These are phyloP conservation scores for Chaetodon trifasciatus DNA, from an alignment of 2,797 vertebrate species.

Conservation along the genomic window DNA sequence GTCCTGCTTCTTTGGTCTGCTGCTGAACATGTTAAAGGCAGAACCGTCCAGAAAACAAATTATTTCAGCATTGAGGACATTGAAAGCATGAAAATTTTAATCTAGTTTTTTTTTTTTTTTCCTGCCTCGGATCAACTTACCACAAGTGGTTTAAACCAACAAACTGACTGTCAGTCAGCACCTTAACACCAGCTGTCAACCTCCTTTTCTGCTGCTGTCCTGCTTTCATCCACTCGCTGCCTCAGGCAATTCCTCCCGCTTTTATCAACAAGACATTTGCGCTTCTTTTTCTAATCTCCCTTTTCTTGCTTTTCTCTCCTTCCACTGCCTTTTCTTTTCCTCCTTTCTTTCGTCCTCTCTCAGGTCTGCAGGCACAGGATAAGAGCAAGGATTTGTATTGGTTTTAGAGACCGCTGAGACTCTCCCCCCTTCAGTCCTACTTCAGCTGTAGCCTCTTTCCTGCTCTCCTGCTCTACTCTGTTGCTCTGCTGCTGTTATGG, in stretches of 20 bases:
- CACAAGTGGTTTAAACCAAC: constrained; percentile 62
- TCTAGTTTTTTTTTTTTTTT: background rate
- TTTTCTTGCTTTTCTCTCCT: constrained; percentile 61
- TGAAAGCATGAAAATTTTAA: constrained; percentile 38
- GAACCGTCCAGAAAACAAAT: background rate
- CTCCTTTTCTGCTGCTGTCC: constrained; percentile 58
- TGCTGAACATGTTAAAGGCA: background rate
- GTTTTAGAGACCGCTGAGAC: constrained; percentile 89
- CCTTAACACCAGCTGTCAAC: constrained; percentile 74
- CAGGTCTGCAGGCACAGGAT: constrained; percentile 97
- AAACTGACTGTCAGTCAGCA: constrained; percentile 67
- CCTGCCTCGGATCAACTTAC: constrained; percentile 60
- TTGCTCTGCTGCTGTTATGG: constrained; percentile 48
- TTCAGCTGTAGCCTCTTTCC: constrained; percentile 67
- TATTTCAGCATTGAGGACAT: background rate
- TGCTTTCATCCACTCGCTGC: constrained; percentile 59
- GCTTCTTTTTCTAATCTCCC: constrained; percentile 67
- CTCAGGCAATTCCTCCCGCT: constrained; percentile 61
- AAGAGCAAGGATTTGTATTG: constrained; percentile 99
- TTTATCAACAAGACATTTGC: constrained; percentile 57
- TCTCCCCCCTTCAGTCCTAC: constrained; percentile 59
- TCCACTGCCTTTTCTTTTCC: constrained; percentile 65
- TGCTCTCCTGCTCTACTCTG: constrained; percentile 70
- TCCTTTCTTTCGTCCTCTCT: constrained; percentile 82
- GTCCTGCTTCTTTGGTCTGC: background rate